phyloP scores from a whole-genome alignment of 2,113 vertebrate species.

The Petaurus breviceps region DNA sequence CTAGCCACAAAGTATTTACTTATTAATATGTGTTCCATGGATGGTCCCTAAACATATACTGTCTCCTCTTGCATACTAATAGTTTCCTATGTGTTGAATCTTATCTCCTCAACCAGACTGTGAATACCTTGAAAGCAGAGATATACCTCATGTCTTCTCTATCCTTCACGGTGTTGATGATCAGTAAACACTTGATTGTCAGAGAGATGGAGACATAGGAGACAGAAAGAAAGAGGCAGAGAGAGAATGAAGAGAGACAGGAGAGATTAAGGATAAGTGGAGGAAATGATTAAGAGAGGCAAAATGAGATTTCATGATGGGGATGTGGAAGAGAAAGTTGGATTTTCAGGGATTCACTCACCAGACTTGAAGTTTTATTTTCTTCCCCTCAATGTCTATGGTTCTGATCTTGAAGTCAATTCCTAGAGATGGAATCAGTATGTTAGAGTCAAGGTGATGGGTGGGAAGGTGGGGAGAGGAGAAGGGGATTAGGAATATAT shows the following conservation, averaged over 20 bases:
- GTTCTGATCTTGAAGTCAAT: conserved; percentile 98
- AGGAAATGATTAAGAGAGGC: background rate
- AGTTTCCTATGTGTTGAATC: background rate
- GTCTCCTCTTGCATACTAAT: background rate
- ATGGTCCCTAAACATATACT: background rate
- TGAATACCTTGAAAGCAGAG: background rate
- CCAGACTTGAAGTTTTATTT: conserved; percentile 97
- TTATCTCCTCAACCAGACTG: background rate
- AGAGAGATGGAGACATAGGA: background rate
- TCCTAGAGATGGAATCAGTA: conserved; percentile 79
- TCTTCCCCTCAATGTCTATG: conserved; percentile 93
- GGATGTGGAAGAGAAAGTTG: background rate
- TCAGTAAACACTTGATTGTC: background rate
- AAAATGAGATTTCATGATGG: background rate
- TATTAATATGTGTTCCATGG: background rate
- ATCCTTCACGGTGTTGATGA: background rate
- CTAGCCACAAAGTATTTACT: background rate
- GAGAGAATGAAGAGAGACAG: background rate
- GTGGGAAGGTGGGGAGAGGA: background rate
- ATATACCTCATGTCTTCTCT: background rate
- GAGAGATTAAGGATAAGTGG: background rate
- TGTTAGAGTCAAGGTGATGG: background rate
- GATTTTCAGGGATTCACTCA: conserved; percentile 75
- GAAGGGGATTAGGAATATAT: background rate
- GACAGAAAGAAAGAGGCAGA: background rate